Evolutionary conservation across 2,113 vertebrate species (phyloP).

Genomic region (Lagopus leucura): DNA sequence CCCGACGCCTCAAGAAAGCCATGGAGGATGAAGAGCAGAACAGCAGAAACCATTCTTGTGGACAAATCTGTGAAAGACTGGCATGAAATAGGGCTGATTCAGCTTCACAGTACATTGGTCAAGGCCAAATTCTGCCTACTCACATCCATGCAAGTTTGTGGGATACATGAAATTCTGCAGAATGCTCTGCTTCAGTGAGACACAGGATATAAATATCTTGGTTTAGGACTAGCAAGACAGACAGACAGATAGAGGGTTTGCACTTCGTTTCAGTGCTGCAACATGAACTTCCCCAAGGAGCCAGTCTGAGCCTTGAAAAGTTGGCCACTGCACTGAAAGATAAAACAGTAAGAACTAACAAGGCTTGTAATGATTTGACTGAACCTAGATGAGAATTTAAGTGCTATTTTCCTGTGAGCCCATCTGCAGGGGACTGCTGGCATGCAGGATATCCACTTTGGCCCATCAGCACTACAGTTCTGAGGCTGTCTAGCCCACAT

Average conservation of each 20-base stretch:
- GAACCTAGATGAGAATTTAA: slow-evolving; percentile 43
- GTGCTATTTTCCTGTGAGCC: slow-evolving; percentile 6
- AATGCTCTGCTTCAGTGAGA: background rate
- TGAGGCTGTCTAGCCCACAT: background rate
- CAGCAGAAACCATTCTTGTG: background rate
- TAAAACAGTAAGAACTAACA: background rate
- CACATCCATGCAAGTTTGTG: background rate
- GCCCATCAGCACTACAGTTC: background rate
- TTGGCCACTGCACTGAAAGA: background rate
- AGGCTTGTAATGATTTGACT: slow-evolving; percentile 26
- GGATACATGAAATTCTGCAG: background rate
- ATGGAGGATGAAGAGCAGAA: background rate
- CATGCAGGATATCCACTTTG: background rate
- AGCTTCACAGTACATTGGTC: background rate
- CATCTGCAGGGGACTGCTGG: slow-evolving; percentile 7
- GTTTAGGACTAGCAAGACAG: slow-evolving; percentile 10
- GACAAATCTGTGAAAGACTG: background rate
- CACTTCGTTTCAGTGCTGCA: background rate
- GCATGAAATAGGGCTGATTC: slow-evolving; percentile 24
- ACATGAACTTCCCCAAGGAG: slow-evolving; percentile 37
- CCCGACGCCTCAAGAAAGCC: background rate
- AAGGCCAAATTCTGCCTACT: slow-evolving; percentile 8
- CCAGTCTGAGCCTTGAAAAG: background rate
- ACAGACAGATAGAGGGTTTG: slow-evolving; percentile 3
- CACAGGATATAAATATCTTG: background rate